Conservation (phyloP, 53 echinoderm and acorn worm species). For the Antedon mediterranea region DNA sequence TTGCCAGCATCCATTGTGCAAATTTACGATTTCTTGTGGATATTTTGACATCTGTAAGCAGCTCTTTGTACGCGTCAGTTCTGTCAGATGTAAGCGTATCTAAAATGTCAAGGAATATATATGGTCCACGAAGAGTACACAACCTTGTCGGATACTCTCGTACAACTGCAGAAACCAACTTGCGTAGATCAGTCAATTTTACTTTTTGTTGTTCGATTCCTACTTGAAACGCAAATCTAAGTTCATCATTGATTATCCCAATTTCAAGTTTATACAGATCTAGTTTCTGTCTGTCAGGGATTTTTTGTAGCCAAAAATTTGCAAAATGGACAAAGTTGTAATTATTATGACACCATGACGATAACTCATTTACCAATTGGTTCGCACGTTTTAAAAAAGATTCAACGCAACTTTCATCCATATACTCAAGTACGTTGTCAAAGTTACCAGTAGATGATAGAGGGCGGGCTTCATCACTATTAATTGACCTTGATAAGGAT, state of each 20-base stretch:
- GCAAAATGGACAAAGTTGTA: constrained; percentile 80
- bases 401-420: constrained; percentile 29
- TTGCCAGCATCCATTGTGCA: constrained; percentile 71
- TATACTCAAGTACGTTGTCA: constrained; percentile 47
- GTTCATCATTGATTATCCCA: constrained; percentile 67
- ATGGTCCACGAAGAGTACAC: constrained; percentile 48
- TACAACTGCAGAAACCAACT: constrained; percentile 44
- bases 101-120: constrained; percentile 71
- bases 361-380: constrained; percentile 48
- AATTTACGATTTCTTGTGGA: constrained; percentile 51
- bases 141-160: constrained; percentile 65
- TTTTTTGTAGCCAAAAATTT: constrained; percentile 76
- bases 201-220: constrained; percentile 39
- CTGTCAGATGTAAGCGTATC: constrained; percentile 76
- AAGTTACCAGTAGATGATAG: constrained; percentile 34
- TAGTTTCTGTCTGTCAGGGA: constrained; percentile 55
- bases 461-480: constrained; percentile 5
- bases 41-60: constrained; percentile 58
- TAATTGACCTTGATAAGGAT: constrained; percentile 4
- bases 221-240: constrained; percentile 46
- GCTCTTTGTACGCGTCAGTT: constrained; percentile 56
- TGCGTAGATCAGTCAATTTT: constrained; percentile 29
- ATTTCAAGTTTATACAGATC: constrained; percentile 72
- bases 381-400: constrained; percentile 64
- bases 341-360: constrained; percentile 42